Conservation (phyloP, 1,140 invertebrate species). For the Arctopsyche grandis region DNA sequence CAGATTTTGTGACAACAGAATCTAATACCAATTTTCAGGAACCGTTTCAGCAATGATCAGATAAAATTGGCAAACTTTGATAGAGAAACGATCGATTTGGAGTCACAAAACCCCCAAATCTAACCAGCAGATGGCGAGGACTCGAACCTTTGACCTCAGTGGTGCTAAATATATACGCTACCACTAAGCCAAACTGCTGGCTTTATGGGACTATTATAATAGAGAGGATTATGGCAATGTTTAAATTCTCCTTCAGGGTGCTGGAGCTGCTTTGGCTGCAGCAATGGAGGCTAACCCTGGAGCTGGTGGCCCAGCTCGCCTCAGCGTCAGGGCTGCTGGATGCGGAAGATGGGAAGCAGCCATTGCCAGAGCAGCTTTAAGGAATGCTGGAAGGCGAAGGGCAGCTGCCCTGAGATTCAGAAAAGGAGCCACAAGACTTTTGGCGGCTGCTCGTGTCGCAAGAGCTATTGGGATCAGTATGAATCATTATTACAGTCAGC, state of each 20-base stretch:
- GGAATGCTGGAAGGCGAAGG: conserved; percentile 42
- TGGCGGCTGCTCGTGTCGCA: conserved; percentile 48
- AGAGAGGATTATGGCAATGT: neutral
- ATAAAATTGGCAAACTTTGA: too few relatives aligned
- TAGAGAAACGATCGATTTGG: too few relatives aligned
- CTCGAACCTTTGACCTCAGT: too few relatives aligned
- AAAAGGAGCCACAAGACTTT: conserved; percentile 41
- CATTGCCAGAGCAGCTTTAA: conserved; percentile 42
- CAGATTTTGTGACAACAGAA: too few relatives aligned
- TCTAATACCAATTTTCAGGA: too few relatives aligned
- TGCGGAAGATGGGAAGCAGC: conserved; percentile 47
- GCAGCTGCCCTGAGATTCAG: conserved; percentile 44
- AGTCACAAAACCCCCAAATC: too few relatives aligned
- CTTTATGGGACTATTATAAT: too few relatives aligned
- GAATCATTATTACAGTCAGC: neutral
- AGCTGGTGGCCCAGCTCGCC: conserved; percentile 43
- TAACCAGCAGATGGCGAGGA: too few relatives aligned
- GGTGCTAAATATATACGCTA: too few relatives aligned
- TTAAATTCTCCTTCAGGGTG: conserved; percentile 34
- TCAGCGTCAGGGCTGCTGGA: conserved; percentile 42
- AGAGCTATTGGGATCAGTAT: conserved; percentile 49
- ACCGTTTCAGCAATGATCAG: too few relatives aligned
- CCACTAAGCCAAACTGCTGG: too few relatives aligned
- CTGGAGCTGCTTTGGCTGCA: conserved; percentile 43
- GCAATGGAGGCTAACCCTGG: conserved; percentile 43